Evolutionary conservation across 1,140 invertebrate species (phyloP), one percentile per base, ranked within the genome.

Genomic region (Leptinotarsa texana): DNA sequence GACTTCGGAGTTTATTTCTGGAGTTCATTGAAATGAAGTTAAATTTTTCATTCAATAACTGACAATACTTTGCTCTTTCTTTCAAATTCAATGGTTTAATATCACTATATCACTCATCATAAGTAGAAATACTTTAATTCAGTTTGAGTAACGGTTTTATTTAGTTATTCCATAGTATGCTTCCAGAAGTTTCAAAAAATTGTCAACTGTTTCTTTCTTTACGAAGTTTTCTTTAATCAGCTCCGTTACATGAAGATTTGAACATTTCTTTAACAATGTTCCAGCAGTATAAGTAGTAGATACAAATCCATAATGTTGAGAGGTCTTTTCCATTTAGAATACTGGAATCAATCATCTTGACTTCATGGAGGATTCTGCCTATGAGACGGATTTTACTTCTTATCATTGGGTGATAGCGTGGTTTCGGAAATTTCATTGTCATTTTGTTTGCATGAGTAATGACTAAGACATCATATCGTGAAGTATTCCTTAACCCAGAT

Each of bases 321-420:
- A 17, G 6, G 2, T 48, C 1, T 62, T 3, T 5, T 49, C 13
- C 51, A 51, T 71, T 6, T 51, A 0, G 6, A 17, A 71, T 22
- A n/a, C 8, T 17, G 17, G 24, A 3, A 63, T 65, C 63, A 18
- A 65, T 42, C 33, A 42, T 66, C 49, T 67, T 24, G 42, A 73
- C 42, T 24, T 63, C 62, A 17, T 63, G n/a, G 2, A 73, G 22
- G 27, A 73, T 63, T 22, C 63, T 18, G 2, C 72, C 72, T 24
- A 73, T 73, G 33, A 73, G 21, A 48, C 61, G 18, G 21, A 67
- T 33, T 66, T 49, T 66, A 18, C 22, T 63, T n/a, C 72, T 13
- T 33, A 73, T 73, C 72, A 66, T 73, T 4, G 61, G 62, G 47
- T 73, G 21, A 73, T 73, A 17, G 42, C 51, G 62, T 18, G 61